Evolutionary conservation across 2,797 vertebrate species (phyloP), one percentile per base, ranked within the genome.

Genomic region (Gallinago nigripennis): DNA sequence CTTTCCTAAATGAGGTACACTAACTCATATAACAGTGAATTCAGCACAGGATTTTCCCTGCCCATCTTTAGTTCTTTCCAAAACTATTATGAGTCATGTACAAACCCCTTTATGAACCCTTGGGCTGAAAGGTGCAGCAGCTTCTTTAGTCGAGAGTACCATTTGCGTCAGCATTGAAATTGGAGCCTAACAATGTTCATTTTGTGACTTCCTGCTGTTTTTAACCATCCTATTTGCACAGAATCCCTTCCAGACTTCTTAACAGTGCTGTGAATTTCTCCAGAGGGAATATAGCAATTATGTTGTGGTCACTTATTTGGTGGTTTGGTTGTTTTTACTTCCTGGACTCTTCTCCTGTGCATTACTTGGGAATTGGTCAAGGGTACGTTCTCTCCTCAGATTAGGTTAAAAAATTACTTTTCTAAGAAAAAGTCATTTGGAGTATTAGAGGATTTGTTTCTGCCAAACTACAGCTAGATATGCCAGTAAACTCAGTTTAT

Each of bases 381-480:
- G 46, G 63, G 50, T 84, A 82, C 2, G 5, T 86, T 91, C 70
- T 86, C 51, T 82, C 63, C n/a, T 88, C 56, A 88, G 64, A 72
- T 78, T 78, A 88, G 35, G 71, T 84, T 79, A 88, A 91, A 70
- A 93, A 91, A 82, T 86, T 33, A 53, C 54, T 93, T 96, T 90
- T 61, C 81, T 76, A 70, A 84, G 78, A 86, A 70, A 54, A 76
- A 86, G 25, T 48, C 0, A 76, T 83, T 89, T 86, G 35, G 20
- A 60, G 8, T 60, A 66, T 43, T 88, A 66, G 24, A 76, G 28
- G 27, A 46, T 78, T 79, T 66, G 5, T 70, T 88, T 86, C 51
- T 92, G 56, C 39, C 28, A 35, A 94, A 86, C 12, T 76, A 16
- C 33, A 85, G 35, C n/a, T 81, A 57, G n/a, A 48, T 69, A 64